phyloP scores from a whole-genome alignment of 2,888 invertebrate species.

The Pristionchus maxplancki region DNA sequence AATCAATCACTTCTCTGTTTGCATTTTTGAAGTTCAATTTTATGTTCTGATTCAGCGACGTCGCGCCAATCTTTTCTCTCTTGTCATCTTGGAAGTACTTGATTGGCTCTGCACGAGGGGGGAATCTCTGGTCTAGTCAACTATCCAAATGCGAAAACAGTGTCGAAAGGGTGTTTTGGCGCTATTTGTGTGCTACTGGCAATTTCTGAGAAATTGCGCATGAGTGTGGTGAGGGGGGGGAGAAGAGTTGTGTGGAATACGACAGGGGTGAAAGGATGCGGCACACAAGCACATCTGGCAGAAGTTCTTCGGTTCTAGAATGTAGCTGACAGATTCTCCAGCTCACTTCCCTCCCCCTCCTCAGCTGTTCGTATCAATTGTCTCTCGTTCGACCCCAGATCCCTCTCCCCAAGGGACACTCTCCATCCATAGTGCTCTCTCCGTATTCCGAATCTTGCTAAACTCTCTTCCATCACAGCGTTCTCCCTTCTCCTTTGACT shows the following conservation, averaged over 20 bases:
- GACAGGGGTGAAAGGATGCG: background rate
- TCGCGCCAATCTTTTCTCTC: background rate
- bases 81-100: background rate
- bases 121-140: background rate
- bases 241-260: constrained; percentile 7
- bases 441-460: constrained; percentile 16
- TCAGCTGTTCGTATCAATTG: constrained; percentile 46
- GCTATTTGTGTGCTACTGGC: background rate
- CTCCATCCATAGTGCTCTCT: background rate
- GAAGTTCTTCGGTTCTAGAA: background rate
- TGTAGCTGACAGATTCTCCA: background rate
- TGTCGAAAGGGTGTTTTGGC: background rate
- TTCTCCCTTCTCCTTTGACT: background rate
- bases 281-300: background rate
- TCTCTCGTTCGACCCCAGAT: constrained; percentile 9
- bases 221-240: background rate
- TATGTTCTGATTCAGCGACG: background rate
- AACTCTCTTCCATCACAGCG: constrained; percentile 12
- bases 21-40: background rate
- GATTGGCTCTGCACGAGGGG: background rate
- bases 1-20: constrained; percentile 29
- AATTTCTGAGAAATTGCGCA: background rate
- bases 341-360: background rate
- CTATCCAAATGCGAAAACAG: background rate
- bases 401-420: constrained; percentile 5